Conservation (phyloP, 2,797 vertebrate species). For the Halcyon leucocephala region DNA sequence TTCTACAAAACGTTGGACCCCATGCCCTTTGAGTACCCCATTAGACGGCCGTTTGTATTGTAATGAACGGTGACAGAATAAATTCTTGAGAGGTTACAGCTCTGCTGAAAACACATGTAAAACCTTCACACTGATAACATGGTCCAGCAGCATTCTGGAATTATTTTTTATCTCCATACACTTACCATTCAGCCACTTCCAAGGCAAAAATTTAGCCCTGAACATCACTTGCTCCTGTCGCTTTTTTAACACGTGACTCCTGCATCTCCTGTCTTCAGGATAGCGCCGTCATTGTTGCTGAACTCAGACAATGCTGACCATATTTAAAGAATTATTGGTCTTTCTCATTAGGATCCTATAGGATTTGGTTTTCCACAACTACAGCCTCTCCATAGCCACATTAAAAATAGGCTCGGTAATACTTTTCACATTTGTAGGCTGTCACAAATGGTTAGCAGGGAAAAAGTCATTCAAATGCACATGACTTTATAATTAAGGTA, state of each 20-base stretch:
- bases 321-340: constrained; percentile 65
- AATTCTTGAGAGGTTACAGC: not conserved
- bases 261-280: not conserved
- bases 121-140: not conserved
- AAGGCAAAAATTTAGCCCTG: not conserved
- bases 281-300: not conserved
- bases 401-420: constrained; percentile 76
- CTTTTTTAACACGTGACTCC: not conserved
- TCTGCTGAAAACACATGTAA: not conserved
- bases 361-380: constrained; percentile 47
- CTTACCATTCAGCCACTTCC: not conserved
- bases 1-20: not conserved
- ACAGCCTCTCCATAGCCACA: constrained; percentile 57
- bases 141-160: not conserved
- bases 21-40: not conserved
- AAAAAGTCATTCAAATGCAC: constrained; percentile 60
- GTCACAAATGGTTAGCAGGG: constrained; percentile 59
- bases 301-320: constrained; percentile 28
- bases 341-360: constrained; percentile 67
- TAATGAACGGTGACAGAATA: not conserved
- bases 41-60: not conserved
- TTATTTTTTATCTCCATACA: not conserved
- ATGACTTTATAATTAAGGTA: constrained; percentile 71
- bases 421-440: constrained; percentile 78
- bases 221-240: not conserved